Evolutionary conservation across 1,140 invertebrate species (phyloP), one percentile per base, ranked within the genome.

Genomic region (Cydia fagiglandana): DNA sequence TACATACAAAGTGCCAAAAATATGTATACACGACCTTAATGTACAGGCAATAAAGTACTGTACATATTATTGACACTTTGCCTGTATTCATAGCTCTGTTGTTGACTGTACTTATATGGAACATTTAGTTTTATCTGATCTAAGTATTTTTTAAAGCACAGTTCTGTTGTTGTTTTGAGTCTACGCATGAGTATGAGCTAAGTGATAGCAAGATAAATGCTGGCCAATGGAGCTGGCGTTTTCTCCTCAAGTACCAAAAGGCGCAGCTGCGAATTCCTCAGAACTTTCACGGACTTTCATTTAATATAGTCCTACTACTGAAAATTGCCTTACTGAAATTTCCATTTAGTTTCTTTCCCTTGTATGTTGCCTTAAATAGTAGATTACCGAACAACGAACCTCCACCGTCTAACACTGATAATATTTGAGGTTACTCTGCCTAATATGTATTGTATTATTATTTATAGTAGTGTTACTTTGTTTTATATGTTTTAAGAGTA

Each of bases 401-500:
- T 47, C 56, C 56, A 24, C 56, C 56, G 56, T 24, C 56, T 61
- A 61, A 61, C 9, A 61, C 20, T 15, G 17, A 56, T 56, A 24
- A 20, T 12, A 0, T 24, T 24, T 24, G 17, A 53, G 56, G 47
- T 15, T 61, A 10, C 56, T 20, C n/a, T 17, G 56, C 20, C 56
- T 73, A 5, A 47, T 56, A 64, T 61, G 7, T 75, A 76, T 64
- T 79, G 45, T 85, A 82, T 41, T 41, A 41, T 9, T 41, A 41
- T 80, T 82, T 77, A 64, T 84, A 79, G 38, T 86, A 86, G 88
- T 87, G 6, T 53, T 83, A 76, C 75, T 64, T 53, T 53, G n/a
- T 53, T 53, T 47, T 80, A 77, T 2, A 56, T 61, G 2, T n/a
- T 2, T 9, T 24, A 61, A 61, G 9, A 24, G 9, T 24, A 10